Evolutionary conservation across 2,113 vertebrate species (phyloP), one percentile per base, ranked within the genome.

Genomic region (Neodon shergylaensis): DNA sequence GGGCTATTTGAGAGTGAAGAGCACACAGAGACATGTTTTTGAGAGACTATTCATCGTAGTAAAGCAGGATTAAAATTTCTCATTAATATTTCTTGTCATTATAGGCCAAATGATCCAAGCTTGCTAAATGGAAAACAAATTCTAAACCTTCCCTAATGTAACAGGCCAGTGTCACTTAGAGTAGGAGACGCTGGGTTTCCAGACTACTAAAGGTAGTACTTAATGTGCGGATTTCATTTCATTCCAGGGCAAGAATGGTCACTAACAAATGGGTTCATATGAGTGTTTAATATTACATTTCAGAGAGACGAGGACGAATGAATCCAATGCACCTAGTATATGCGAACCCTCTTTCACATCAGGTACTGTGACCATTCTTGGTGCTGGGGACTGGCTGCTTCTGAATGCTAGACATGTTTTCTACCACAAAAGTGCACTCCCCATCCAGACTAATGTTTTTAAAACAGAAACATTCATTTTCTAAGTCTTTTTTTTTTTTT

Each of bases 71-170:
- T 77, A 52, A 92, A 95, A 83, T 22, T 73, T 70, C 72, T 26
- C 11, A 96, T 73, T 81, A 74, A 92, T 21, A 84, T 91, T 93
- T 94, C 85, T 77, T 93, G 58, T 74, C 91, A 96, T 58, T 93
- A 92, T 17, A 95, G 49, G n/a, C 11, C 78, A 88, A 94, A 88
- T 26, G 88, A 92, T 82, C 33, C 31, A 88, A 94, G 92, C 19
- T 84, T 88, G 54, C 26, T 77, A 91, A 66, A 49, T 86, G 33
- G 66, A 91, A 89, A 86, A 88, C 88, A 91, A 74, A 68, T 44
- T 66, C 31, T 33, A 85, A 47, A 33, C 42, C 28, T 47, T 79
- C 68, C 10, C 47, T 33, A 39, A 19, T 9, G 68, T 74, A 79
- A 92, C 14, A 87, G 26, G 52, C 82, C 28, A 73, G 11, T 82